Evolutionary conservation across 2,888 invertebrate species (phyloP).

Genomic region (Chamaedrilus cognettii): DNA sequence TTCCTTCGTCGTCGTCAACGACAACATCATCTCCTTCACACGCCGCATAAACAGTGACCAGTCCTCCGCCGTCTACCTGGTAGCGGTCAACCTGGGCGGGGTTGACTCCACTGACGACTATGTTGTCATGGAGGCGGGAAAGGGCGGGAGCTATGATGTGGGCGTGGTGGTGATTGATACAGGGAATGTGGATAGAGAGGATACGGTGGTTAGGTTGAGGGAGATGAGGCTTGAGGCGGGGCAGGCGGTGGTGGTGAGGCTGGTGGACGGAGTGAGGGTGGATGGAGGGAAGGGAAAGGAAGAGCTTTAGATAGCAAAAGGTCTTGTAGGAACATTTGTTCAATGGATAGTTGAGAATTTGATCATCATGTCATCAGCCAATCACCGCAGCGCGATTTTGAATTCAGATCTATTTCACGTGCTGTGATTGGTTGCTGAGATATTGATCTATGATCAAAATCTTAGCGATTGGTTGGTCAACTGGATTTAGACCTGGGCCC

Average conservation of each 20-base stretch:
- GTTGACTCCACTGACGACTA: constrained; percentile 31
- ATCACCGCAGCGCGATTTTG: too few relatives aligned
- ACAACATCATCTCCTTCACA: constrained; percentile 45
- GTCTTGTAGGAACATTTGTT: background rate
- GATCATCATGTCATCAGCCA: background rate
- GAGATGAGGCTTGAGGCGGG: constrained; percentile 1
- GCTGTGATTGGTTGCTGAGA: too few relatives aligned
- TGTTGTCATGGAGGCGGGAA: constrained; percentile 32
- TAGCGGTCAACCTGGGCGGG: constrained; percentile 45
- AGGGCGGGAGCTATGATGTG: constrained; percentile 54
- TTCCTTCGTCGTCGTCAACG: constrained; percentile 31
- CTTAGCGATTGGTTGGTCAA: too few relatives aligned
- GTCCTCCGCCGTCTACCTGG: constrained; percentile 39
- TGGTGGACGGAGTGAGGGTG: background rate
- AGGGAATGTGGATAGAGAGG: background rate
- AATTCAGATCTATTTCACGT: too few relatives aligned
- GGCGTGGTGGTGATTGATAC: constrained; percentile 14
- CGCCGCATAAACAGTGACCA: constrained; percentile 44
- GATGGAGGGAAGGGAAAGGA: too few relatives aligned
- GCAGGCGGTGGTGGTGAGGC: constrained; percentile 9
- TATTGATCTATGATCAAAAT: too few relatives aligned
- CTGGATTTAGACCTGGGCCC: too few relatives aligned
- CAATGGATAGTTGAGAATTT: background rate
- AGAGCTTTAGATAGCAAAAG: background rate
- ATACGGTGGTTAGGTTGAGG: background rate